Evolutionary conservation across 2,797 vertebrate genomes (phyloP), one percentile per base, ranked within the genome.

Genomic region (Clamator glandarius): DNA sequence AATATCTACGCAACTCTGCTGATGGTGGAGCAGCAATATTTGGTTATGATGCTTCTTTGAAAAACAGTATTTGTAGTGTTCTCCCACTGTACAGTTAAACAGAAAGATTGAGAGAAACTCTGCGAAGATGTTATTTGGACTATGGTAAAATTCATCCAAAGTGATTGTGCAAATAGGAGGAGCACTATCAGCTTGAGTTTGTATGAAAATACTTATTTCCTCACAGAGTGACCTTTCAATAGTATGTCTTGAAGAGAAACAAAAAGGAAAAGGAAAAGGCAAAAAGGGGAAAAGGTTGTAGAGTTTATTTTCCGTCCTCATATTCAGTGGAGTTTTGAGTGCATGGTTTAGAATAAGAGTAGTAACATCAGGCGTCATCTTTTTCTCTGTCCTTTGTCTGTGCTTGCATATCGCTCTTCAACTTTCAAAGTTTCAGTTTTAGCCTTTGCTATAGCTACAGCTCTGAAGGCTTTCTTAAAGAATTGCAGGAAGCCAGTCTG

Each of bases 1-100:
- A 90, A 96, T 92, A 63, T 92, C 90, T 90, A 46, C 90, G 94
- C 69, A 87, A 83, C 52, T 87, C 80, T 97, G 89, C 96, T 97
- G 93, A 88, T 95, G 52, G 94, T 97, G 95, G 94, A 97, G 93
- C 33, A 6, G 83, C 57, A 89, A 21, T 90, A 89, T 88, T 95
- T 93, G 73, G 67, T 92, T 90, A 84, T 93, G 93, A 94, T 95
- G 86, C 82, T 92, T 77, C 93, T 95, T 91, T 94, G 81, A 87
- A 93, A 91, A 95, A 67, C 64, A 80, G 61, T 80, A 35, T 79
- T 96, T 87, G 54, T 80, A 74, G 77, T 66, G 41, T 89, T 96
- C 78, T 96, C 39, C 50, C 54, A 73, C n/a, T 1, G 12, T 81
- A 85, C 66, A 90, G 63, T 61, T 50, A 86, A 93, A 96, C 59